Evolutionary conservation across 2,113 vertebrate genomes (phyloP), one percentile per base, ranked within the genome.

Genomic region (Tilapia sparmanii): DNA sequence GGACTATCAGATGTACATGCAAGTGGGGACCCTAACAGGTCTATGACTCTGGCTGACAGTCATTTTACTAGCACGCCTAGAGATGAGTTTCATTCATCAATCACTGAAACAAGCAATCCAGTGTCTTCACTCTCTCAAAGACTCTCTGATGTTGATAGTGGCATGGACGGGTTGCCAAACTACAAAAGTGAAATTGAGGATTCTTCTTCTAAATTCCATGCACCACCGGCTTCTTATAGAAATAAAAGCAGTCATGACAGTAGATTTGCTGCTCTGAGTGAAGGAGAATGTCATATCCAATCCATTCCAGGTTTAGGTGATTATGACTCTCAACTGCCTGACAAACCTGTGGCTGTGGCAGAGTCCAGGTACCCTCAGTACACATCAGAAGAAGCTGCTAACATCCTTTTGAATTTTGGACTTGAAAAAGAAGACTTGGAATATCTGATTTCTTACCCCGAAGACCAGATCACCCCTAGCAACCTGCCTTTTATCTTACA

Each of bases 351-450:
- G 2, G 63, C 81, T 5, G 8, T 33, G 5, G 11, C 45, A 82
- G 94, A 6, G 95, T 94, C 86, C 6, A 68, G 5, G 83, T 76
- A 5, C 73, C 96, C 90, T 40, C 97, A 96, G 12, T 98, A 98
- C 88, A 98, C 97, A 0, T 97, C 97, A 1, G 98, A 99, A 82
- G 97, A 97, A 12, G 98, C 98, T 26, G 96, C 97, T 53, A 97
- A 97, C 80, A 98, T 99, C 86, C 95, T 99, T 73, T 95, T 97
- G 29, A 97, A 96, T 38, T 98, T 99, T 54, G 98, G 98, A 83
- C 96, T 99, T 68, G 98, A 98, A 35, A 98, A 97, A 42, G 98
- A 99, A 61, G 98, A 99, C 83, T 85, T 99, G 80, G 97, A 98
- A 86, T 96, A 97, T 81, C 97, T 99, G 15, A 98, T 98, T 79